These are phyloP conservation scores for Corvus cornix DNA, from an alignment of 2,113 vertebrate species.

Conservation along the genomic window DNA sequence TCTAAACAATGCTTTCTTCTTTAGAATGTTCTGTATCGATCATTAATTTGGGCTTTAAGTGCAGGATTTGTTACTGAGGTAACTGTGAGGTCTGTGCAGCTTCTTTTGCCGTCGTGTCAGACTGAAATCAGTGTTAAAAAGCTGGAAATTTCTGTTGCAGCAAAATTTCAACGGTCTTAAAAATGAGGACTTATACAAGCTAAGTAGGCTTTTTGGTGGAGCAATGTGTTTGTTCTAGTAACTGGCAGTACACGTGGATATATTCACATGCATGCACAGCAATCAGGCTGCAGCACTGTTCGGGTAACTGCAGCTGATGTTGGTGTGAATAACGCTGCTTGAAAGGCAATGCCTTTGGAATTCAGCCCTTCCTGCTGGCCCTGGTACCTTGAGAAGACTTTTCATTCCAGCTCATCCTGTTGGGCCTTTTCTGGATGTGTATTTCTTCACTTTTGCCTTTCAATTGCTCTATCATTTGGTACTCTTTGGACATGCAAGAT, in stretches of 20 bases:
- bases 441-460: neutral
- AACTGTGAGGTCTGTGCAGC: neutral
- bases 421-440: neutral
- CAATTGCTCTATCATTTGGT: neutral
- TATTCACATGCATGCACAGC: neutral
- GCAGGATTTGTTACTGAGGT: neutral
- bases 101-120: neutral
- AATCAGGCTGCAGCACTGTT: neutral
- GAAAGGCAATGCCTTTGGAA: neutral
- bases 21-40: neutral
- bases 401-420: neutral
- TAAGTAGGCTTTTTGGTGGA: neutral
- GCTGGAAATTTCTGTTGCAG: neutral
- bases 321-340: neutral
- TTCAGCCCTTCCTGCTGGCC: neutral
- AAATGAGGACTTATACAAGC: neutral
- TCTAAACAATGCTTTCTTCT: neutral
- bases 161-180: neutral
- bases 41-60: neutral
- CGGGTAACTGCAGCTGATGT: neutral
- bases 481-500: neutral
- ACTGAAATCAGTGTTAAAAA: neutral
- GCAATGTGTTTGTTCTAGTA: neutral
- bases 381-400: neutral
- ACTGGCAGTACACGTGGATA: neutral